Evolutionary conservation across 2,113 vertebrate species (phyloP), one percentile per base, ranked within the genome.

Genomic region (Hippocampus guttulatus): DNA sequence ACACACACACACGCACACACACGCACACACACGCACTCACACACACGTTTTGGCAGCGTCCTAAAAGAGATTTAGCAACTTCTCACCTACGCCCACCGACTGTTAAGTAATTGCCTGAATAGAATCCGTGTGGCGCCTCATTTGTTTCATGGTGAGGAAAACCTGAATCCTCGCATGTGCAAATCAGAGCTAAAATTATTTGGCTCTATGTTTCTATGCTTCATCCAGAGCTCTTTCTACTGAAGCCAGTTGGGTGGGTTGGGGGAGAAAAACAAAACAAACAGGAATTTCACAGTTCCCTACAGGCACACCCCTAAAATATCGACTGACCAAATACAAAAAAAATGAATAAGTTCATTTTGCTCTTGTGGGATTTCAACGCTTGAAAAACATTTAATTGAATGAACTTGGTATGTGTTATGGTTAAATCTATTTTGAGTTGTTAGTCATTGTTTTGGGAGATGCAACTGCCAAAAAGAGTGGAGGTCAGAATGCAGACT

Each of bases 21-120:
- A 79, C 84, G 84, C 86, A 81, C 77, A 85, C 80, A 77, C 74
- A 74, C 43, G 71, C 77, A 85, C 75, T 75, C 84, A 87, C 87
- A 80, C 79, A 85, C 81, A 75, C 75, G 69, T 45, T 78, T 87
- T 81, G 84, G 82, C 74, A 43, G 30, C 21, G 69, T 80, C 79
- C 76, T 73, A 73, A 79, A 79, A 79, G 82, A 81, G 76, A 75
- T 70, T 86, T 84, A 84, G 75, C 82, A 83, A 85, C 83, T 84
- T 81, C 81, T 82, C 86, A 84, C 85, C 65, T 74, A 79, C 83
- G 15, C 87, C 89, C 79, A 87, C 83, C 18, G 11, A 64, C 70
- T 83, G 77, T 70, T 75, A 71, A 77, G 76, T 80, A 87, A 88
- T 81, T 81, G 77, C 77, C 61, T 80, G 75, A 70, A 75, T 69